phyloP scores from a whole-genome alignment of 1,140 invertebrate species.

The Drosophila miranda region DNA sequence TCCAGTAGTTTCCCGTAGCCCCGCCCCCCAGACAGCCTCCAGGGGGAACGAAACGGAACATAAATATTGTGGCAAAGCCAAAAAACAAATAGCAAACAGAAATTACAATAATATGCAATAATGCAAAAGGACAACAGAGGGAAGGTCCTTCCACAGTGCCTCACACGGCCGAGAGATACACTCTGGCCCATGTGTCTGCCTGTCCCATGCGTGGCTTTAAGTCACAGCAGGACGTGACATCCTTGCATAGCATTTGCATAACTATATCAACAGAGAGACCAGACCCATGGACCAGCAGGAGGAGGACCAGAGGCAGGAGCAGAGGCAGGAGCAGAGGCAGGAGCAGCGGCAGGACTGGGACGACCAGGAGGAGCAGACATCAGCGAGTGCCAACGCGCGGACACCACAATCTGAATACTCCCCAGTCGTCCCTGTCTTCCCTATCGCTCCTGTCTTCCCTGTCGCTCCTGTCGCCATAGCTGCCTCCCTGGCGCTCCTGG shows the following conservation, averaged over 20 bases:
- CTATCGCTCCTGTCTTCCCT: background rate
- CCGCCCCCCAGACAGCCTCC: background rate
- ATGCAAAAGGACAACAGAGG: slow-evolving; percentile 74
- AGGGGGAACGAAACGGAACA: slow-evolving; percentile 25
- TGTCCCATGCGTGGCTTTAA: slow-evolving; percentile 67
- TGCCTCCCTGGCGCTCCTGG: background rate
- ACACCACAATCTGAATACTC: no score
- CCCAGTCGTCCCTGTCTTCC: background rate
- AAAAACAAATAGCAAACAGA: slow-evolving; percentile 79
- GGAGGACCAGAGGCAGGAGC: background rate
- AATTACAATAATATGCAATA: slow-evolving; percentile 80
- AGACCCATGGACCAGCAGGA: slow-evolving; percentile 34
- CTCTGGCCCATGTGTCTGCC: background rate
- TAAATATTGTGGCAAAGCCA: slow-evolving; percentile 77
- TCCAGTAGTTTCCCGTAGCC: slow-evolving; percentile 3
- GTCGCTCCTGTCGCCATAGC: slow-evolving; percentile 3
- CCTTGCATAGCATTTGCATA: slow-evolving; percentile 81
- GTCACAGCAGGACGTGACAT: slow-evolving; percentile 80
- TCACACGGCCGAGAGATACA: no score
- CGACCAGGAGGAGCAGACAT: slow-evolving; percentile 24
- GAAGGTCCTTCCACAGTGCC: background rate
- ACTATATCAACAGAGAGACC: slow-evolving; percentile 64
- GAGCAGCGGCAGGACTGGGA: no score
- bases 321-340: background rate
- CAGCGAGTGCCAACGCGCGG: slow-evolving; percentile 41